Conservation (phyloP, 2,797 vertebrate genomes). For the Hipposideros larvatus region DNA sequence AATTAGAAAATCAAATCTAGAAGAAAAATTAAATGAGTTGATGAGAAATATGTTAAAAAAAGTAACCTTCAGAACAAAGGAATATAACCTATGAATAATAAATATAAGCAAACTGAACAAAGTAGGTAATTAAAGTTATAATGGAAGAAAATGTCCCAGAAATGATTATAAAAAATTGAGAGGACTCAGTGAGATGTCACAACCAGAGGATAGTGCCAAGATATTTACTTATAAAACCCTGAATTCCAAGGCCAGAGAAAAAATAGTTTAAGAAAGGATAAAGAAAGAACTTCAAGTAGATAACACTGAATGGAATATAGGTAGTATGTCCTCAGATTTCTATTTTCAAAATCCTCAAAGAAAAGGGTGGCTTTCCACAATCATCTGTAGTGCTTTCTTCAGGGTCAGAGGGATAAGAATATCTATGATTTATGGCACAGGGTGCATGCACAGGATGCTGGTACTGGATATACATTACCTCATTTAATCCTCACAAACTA, state of each 20-base stretch:
- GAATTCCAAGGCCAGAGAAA: conserved; percentile 18
- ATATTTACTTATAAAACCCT: conserved; percentile 25
- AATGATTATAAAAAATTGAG: conserved; percentile 2
- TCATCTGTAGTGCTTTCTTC: background rate
- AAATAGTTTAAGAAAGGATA: background rate
- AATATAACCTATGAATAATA: background rate
- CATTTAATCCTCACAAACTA: background rate
- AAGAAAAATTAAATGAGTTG: background rate
- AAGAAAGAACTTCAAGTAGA: background rate
- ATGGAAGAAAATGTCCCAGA: conserved; percentile 22
- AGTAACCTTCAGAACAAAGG: conserved; percentile 16
- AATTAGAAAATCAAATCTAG: conserved; percentile 3
- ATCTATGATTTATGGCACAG: background rate
- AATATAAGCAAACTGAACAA: background rate
- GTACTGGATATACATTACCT: background rate
- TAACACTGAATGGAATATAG: background rate
- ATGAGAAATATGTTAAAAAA: conserved; percentile 5
- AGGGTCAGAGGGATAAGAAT: background rate
- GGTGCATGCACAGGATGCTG: background rate
- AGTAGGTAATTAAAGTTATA: background rate
- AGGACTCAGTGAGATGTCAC: conserved; percentile 15
- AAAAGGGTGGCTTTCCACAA: background rate
- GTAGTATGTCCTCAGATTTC: background rate
- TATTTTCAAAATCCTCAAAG: conserved; percentile 26
- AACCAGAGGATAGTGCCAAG: conserved; percentile 5